These are phyloP conservation scores for Periphyllus acericola DNA, from an alignment of 2,888 invertebrate genomes.

Conservation along the genomic window DNA sequence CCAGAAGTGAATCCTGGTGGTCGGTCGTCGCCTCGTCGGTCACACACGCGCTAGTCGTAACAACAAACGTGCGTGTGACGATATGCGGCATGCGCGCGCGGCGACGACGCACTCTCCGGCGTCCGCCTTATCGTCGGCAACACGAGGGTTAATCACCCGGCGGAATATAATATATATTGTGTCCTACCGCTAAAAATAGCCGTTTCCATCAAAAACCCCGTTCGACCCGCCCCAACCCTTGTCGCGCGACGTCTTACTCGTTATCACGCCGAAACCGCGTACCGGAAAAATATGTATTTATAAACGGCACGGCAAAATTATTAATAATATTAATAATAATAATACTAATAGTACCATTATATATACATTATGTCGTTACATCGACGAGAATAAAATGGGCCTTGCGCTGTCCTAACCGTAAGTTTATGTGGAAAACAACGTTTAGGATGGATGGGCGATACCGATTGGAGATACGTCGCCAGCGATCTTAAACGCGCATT, in stretches of 20 bases:
- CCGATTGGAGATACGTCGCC: too few species aligned
- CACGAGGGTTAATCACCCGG: constrained; percentile 50
- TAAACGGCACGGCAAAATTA: background rate
- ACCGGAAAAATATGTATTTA: constrained; percentile 17
- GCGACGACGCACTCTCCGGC: background rate
- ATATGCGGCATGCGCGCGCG: background rate
- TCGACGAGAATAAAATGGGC: too few species aligned
- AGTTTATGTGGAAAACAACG: too few species aligned
- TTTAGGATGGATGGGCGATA: too few species aligned
- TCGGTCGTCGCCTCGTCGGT: constrained; percentile 10
- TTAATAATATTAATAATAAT: too few species aligned
- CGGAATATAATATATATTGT: background rate
- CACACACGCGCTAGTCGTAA: background rate
- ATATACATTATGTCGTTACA: too few species aligned
- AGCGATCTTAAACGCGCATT: too few species aligned
- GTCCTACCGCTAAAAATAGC: constrained; percentile 42
- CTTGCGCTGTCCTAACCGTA: too few species aligned
- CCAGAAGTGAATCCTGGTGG: constrained; percentile 21
- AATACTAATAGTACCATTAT: too few species aligned
- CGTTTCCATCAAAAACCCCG: background rate
- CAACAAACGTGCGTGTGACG: background rate
- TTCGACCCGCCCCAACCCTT: background rate
- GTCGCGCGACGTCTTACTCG: background rate
- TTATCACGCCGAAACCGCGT: background rate
- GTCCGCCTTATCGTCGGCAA: constrained; percentile 1